phyloP scores from a whole-genome alignment of 2,113 vertebrate genomes.

The Sigmodon hispidus region DNA sequence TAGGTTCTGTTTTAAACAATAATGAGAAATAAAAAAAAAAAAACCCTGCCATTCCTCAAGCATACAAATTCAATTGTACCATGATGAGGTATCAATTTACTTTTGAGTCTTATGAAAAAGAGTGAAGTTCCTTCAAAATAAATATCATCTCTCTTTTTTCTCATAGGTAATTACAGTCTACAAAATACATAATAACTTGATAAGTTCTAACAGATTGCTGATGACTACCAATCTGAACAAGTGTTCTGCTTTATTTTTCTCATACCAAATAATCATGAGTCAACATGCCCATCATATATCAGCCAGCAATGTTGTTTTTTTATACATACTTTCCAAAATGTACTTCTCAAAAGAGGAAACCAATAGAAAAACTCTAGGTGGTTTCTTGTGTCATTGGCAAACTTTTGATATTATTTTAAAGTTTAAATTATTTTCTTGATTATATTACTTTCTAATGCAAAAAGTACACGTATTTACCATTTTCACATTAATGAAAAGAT shows the following conservation, averaged over 20 bases:
- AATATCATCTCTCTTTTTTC: slow-evolving; percentile 44
- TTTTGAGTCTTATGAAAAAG: slow-evolving; percentile 2
- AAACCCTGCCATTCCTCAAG: no score
- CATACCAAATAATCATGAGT: slow-evolving; percentile 34
- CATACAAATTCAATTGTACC: not conserved
- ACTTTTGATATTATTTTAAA: slow-evolving; percentile 33
- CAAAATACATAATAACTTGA: slow-evolving; percentile 25
- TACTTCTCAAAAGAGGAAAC: not conserved
- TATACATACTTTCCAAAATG: not conserved
- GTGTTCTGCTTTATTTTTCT: slow-evolving; percentile 52
- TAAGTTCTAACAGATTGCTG: not conserved
- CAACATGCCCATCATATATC: slow-evolving; percentile 2
- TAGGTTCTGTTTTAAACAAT: not conserved
- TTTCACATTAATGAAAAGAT: not conserved
- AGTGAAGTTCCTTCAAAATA: not conserved
- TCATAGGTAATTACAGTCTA: slow-evolving; percentile 37
- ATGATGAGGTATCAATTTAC: slow-evolving; percentile 7
- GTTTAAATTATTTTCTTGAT: not conserved
- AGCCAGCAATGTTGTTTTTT: not conserved
- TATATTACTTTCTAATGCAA: not conserved
- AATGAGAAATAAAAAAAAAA: not conserved
- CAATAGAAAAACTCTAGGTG: not conserved
- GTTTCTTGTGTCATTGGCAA: not conserved
- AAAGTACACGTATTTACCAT: not conserved
- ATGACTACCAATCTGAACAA: slow-evolving; percentile 6